Percentiles rank a stretch among this genome's conserved stretches.
Evolutionary conservation across 2,888 invertebrate species (phyloP).

Genomic region (Lydus trimaculatus): DNA sequence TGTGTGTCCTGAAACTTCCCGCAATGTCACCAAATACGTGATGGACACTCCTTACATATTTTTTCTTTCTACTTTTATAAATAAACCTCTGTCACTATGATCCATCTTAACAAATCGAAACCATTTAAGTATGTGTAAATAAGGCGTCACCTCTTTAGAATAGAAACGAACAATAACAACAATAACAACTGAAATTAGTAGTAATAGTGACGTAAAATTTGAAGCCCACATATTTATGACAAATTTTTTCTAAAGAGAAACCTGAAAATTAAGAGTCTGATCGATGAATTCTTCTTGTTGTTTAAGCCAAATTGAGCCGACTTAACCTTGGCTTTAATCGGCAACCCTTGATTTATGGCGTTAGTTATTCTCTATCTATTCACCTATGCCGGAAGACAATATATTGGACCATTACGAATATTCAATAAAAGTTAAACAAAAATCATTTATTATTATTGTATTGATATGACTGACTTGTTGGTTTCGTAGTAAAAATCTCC

Average conservation of each 20-base stretch:
- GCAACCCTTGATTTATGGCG: slow-evolving; percentile 48
- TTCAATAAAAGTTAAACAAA: neutral
- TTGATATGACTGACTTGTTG: slow-evolving; percentile 34
- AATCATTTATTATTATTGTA: slow-evolving; percentile 11
- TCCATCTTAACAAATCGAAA: slow-evolving; percentile 5
- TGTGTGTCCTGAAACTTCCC: slow-evolving; percentile 58
- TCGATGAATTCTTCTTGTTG: slow-evolving; percentile 5
- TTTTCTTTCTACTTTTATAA: neutral
- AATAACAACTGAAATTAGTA: neutral
- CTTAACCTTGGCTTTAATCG: slow-evolving; percentile 45
- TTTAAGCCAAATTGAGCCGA: slow-evolving; percentile 20
- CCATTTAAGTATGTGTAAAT: neutral
- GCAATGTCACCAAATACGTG: slow-evolving; percentile 61
- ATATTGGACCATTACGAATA: slow-evolving; percentile 35
- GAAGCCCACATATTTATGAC: slow-evolving; percentile 3
- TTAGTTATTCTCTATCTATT: slow-evolving; percentile 45
- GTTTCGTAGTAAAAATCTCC: slow-evolving; percentile 40
- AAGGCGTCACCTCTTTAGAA: neutral
- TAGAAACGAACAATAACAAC: neutral
- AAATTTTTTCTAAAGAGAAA: neutral
- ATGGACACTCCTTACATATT: slow-evolving; percentile 59
- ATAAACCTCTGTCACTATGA: neutral
- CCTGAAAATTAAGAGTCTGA: neutral
- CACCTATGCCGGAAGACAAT: slow-evolving; percentile 48
- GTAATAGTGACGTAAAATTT: slow-evolving; percentile 6